A percentile compares a stretch with the other conserved stretches of the same genome.
These are phyloP conservation scores for Ophonus ardosiacus DNA, from an alignment of 2,888 invertebrate species.

Conservation along the genomic window DNA sequence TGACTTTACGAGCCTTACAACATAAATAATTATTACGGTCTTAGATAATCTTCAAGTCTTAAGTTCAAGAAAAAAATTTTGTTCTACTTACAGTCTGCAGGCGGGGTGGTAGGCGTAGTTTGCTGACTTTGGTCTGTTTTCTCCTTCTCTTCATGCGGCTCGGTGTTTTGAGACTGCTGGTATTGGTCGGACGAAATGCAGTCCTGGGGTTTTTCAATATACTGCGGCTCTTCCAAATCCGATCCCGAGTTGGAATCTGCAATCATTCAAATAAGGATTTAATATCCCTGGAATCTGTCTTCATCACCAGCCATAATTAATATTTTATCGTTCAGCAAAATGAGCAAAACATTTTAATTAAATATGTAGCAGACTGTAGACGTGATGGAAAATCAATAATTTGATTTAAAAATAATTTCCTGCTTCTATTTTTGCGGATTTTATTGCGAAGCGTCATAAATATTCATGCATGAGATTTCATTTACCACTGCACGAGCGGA, in stretches of 20 bases:
- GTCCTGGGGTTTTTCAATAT: slow-evolving; percentile 54
- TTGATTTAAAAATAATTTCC: slow-evolving; percentile 41
- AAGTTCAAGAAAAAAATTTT: background rate
- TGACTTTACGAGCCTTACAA: too few relatives aligned
- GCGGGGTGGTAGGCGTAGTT: slow-evolving; percentile 75
- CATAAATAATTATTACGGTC: background rate
- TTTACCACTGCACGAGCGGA: background rate
- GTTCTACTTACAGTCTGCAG: slow-evolving; percentile 65
- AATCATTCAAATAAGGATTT: slow-evolving; percentile 7
- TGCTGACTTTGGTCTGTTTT: slow-evolving; percentile 76
- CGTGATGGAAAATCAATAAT: slow-evolving; percentile 44
- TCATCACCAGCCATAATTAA: slow-evolving; percentile 16
- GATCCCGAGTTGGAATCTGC: slow-evolving; percentile 60
- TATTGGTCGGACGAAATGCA: slow-evolving; percentile 26
- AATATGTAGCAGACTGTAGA: slow-evolving; percentile 18
- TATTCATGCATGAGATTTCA: background rate
- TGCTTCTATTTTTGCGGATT: background rate
- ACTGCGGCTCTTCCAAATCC: slow-evolving; percentile 51
- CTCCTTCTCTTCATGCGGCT: slow-evolving; percentile 71
- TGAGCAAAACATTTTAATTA: slow-evolving; percentile 41
- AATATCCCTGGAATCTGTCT: slow-evolving; percentile 7
- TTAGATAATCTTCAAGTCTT: background rate
- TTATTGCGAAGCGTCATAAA: background rate
- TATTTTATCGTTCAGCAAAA: slow-evolving; percentile 22
- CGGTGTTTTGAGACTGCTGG: slow-evolving; percentile 40